Evolutionary conservation across 2,113 vertebrate species (phyloP), one percentile per base, ranked within the genome.

Genomic region (Rostratula benghalensis): DNA sequence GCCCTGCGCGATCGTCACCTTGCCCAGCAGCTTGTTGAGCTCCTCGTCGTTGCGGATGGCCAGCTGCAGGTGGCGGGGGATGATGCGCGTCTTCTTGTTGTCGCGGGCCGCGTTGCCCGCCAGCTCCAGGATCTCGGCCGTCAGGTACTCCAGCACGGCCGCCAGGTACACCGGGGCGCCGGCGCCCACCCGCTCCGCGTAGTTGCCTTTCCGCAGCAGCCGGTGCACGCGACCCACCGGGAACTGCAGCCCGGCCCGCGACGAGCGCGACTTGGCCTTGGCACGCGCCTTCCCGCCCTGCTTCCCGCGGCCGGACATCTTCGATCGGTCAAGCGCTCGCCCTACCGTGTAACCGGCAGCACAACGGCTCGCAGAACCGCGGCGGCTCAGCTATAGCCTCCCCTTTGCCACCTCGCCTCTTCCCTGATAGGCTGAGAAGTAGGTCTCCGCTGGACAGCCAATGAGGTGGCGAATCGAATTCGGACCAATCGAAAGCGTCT

Each of bases 11-110:
- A 99, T 99, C 54, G 99, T 99, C 25, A 99, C 99, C 0, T 98
- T 98, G 30, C 98, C 99, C 86, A 99, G 97, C 39, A 97, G 87
- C 59, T 99, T 99, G 96, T 99, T 99, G 96, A 99, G 98, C 98
- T 99, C 98, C 97, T 99, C 98, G 97, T 99, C 99, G 96, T 99
- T 99, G 82, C 98, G 98, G 80, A 99, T 98, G 43, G 99, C 99
- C 68, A 99, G 94, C 97, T 99, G 98, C 84, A 99, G 97, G 96
- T 99, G 99, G 16, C 98, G 98, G 6, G 99, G 99, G 77, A 99
- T 99, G 95, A 99, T 99, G 45, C 98, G 96, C 33, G 98, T 99
- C 97, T 99, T 99, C 97, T 99, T 99, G 97, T 99, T 99, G 97
- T 99, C 98, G 61, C 98, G 97, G 28, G 98, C 98, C 5, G 98